Conservation (phyloP, 2,888 invertebrate genomes). For the Melanotus villosus region DNA sequence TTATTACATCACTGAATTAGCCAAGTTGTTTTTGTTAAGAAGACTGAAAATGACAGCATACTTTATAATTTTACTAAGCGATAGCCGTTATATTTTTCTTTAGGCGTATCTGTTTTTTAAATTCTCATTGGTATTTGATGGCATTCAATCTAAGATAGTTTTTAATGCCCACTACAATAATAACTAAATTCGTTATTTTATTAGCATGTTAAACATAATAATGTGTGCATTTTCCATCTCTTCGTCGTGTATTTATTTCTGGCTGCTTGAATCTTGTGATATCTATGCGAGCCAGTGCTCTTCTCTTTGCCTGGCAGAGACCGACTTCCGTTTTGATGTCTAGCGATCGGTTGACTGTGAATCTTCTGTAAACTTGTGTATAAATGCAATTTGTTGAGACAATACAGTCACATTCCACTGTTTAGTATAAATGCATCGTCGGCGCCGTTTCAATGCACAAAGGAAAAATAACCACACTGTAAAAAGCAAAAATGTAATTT, state of each 20-base stretch:
- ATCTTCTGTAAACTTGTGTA: constrained; percentile 28
- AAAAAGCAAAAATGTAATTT: constrained; percentile 32
- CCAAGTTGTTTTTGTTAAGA: background rate
- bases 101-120: too few relatives aligned
- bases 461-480: constrained; percentile 8
- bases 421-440: constrained; percentile 36
- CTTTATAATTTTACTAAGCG: too few relatives aligned
- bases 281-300: constrained; percentile 34
- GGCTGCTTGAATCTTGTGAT: constrained; percentile 16
- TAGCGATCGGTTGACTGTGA: constrained; percentile 45
- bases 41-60: too few relatives aligned
- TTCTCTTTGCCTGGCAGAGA: constrained; percentile 55
- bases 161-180: too few relatives aligned
- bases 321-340: constrained; percentile 58
- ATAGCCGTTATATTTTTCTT: too few relatives aligned
- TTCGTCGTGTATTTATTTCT: constrained; percentile 25
- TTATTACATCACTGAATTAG: background rate
- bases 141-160: too few relatives aligned
- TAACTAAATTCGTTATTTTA: too few relatives aligned
- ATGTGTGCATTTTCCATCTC: background rate
- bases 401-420: constrained; percentile 40
- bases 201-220: background rate
- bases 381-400: constrained; percentile 41
- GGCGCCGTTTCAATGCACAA: constrained; percentile 39
- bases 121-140: too few relatives aligned